Conservation (phyloP, 2,888 invertebrate species). For the Neria commutata region DNA sequence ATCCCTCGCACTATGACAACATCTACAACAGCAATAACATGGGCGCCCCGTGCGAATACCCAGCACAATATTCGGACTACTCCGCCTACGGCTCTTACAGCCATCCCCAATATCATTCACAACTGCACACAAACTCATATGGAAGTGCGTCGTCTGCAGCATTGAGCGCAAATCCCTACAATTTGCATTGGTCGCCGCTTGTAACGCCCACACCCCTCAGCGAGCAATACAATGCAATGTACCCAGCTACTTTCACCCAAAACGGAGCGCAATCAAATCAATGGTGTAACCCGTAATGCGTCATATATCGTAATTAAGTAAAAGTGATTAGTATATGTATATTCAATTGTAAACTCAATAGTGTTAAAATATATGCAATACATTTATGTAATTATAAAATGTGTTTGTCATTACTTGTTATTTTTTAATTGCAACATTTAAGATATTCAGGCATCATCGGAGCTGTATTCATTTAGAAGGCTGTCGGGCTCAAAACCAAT, state of each 20-base stretch:
- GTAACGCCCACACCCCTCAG: constrained; percentile 12
- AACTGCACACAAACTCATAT: constrained; percentile 43
- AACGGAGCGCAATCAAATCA: constrained; percentile 27
- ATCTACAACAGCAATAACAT: constrained; percentile 46
- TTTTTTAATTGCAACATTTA: too few species aligned
- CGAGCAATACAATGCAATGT: constrained; percentile 21
- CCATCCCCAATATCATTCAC: constrained; percentile 51
- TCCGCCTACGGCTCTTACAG: constrained; percentile 50
- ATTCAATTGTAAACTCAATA: too few species aligned
- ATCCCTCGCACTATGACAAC: constrained; percentile 46
- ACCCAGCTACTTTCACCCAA: constrained; percentile 21
- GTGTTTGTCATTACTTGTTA: too few species aligned
- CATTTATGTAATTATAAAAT: too few species aligned
- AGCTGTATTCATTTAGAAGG: too few species aligned
- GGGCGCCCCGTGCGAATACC: constrained; percentile 40
- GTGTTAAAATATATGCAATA: too few species aligned
- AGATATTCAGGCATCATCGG: too few species aligned
- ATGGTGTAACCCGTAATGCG: constrained; percentile 24
- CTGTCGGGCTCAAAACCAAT: too few species aligned
- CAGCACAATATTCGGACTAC: constrained; percentile 47
- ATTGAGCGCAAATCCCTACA: constrained; percentile 38
- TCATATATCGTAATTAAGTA: too few species aligned
- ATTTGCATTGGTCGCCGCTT: constrained; percentile 21
- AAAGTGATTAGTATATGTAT: too few species aligned
- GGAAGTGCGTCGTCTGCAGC: constrained; percentile 40